phyloP scores from a whole-genome alignment of 2,797 vertebrate genomes.

The Remorina albescens region DNA sequence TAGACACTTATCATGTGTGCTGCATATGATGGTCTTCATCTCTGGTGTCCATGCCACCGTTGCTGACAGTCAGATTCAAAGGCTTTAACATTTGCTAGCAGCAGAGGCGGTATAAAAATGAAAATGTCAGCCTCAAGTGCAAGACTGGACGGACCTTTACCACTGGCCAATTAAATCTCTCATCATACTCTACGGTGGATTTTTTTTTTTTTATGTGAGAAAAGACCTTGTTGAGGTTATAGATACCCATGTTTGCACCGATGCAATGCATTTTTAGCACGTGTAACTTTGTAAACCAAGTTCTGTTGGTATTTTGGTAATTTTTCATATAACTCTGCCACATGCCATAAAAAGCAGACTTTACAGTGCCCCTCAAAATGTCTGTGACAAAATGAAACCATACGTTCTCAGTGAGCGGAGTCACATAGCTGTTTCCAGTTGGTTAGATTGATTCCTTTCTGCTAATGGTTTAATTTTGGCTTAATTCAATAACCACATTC shows the following conservation, averaged over 20 bases:
- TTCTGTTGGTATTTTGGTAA: slow-evolving; percentile 36
- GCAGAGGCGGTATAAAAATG: slow-evolving; percentile 56
- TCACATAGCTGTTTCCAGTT: slow-evolving; percentile 48
- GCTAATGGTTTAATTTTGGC: slow-evolving; percentile 81
- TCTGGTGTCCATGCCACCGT: slow-evolving; percentile 18
- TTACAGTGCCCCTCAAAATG: slow-evolving; percentile 49
- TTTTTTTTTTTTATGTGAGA: slow-evolving; percentile 45
- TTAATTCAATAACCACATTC: slow-evolving; percentile 80
- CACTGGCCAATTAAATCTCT: slow-evolving; percentile 63
- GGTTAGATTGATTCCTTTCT: slow-evolving; percentile 75
- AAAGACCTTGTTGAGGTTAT: slow-evolving; percentile 48
- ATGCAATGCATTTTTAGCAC: slow-evolving; percentile 61
- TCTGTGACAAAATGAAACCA: slow-evolving; percentile 37
- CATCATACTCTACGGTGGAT: slow-evolving; percentile 51
- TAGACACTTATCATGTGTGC: slow-evolving; percentile 3
- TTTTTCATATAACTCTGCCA: slow-evolving; percentile 31
- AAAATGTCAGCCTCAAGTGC: slow-evolving; percentile 68
- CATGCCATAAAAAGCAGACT: slow-evolving; percentile 5
- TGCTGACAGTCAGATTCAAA: slow-evolving; percentile 65
- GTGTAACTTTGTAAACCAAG: slow-evolving; percentile 61
- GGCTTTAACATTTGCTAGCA: slow-evolving; percentile 57
- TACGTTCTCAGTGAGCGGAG: slow-evolving; percentile 15
- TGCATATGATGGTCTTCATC: slow-evolving; percentile 21
- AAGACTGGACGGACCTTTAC: slow-evolving; percentile 65
- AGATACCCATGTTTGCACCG: slow-evolving; percentile 49